Conservation (phyloP, 2,113 vertebrate genomes). For the Gymnarchus niloticus region DNA sequence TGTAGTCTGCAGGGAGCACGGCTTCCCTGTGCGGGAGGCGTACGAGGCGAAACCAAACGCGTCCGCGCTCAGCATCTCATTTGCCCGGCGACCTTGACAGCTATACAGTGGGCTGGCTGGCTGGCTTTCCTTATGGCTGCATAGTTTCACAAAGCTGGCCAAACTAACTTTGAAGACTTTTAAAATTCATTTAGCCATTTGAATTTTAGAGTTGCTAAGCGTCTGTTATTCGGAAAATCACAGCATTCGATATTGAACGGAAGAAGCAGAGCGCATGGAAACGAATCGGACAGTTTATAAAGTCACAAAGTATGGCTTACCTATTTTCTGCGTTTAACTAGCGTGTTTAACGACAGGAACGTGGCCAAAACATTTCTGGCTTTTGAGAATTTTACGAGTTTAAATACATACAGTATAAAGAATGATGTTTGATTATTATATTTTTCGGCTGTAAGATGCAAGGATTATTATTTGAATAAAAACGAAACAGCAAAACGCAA, state of each 20-base stretch:
- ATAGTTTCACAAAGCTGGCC: too few species aligned
- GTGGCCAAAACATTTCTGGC: neutral
- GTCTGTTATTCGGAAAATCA: neutral
- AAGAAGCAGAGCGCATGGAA: neutral
- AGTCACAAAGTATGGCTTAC: neutral
- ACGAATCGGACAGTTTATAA: too few species aligned
- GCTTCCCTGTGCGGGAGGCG: slow-evolving; percentile 19
- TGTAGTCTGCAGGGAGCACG: slow-evolving; percentile 31
- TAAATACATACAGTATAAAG: neutral
- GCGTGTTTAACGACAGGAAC: neutral
- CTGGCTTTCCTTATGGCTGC: too few species aligned
- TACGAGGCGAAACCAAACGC: slow-evolving; percentile 26
- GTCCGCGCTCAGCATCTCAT: neutral
- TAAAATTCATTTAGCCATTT: too few species aligned
- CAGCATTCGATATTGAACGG: neutral
- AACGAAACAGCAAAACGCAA: neutral
- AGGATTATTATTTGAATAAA: neutral
- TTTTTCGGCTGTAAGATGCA: neutral
- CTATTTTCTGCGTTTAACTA: neutral
- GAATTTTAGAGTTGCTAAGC: neutral
- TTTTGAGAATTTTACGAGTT: neutral
- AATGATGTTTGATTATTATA: neutral
- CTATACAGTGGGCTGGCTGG: neutral
- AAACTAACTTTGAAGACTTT: neutral
- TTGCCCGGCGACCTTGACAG: slow-evolving; percentile 8